Base-by-base conservation (phyloP, 2,797 vertebrate genomes). In the Denticeps clupeoides region DNA sequence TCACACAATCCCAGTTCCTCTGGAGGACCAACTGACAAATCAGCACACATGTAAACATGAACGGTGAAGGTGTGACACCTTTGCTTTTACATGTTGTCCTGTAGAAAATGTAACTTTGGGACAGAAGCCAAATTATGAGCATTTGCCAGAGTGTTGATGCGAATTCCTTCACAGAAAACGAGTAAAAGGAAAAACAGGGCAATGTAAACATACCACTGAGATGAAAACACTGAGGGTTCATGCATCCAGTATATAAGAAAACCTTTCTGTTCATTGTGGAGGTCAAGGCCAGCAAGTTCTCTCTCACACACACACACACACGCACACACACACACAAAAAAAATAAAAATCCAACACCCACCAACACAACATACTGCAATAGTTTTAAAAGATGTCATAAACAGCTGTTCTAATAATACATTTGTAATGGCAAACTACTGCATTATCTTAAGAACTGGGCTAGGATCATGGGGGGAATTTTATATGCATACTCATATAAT, bases 401-500 rank as follows among this genome's bases (percentile, higher is more conserved):
- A 44, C 41, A 40, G 53, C 5, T 47, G 37, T 53, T 41, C 13
- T 51, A 55, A 60, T 50, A 48, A 47, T 29, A 56, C 37, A 47
- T 43, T 28, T 48, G 22, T 40, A 59, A 56, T 45, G 40, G 37
- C 56, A 62, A 51, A 27, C 42, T 60, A 63, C 59, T 58, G 61
- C 53, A 66, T 59, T 52, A 58, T 56, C 49, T 35, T 33, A 43
- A 50, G 47, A 61, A 47, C 38, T 41, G 51, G 48, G 26, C 53
- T 38, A 49, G 46, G 24, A 58, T 58, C 58, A 60, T 41, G 40
- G 10, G 35, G 60, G 58, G 63, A 62, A 55, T 57, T 57, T 49
- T 56, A 58, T 63, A 62, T 60, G 61, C 27, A 63, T 65, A 63
- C 54, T 45, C 57, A 32, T 19, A 46, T 33, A 21, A 59, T 59